Percentiles rank a stretch among this genome's conserved stretches.
Evolutionary conservation across 1,140 invertebrate species (phyloP).

Genomic region (Drosophila murphyi): DNA sequence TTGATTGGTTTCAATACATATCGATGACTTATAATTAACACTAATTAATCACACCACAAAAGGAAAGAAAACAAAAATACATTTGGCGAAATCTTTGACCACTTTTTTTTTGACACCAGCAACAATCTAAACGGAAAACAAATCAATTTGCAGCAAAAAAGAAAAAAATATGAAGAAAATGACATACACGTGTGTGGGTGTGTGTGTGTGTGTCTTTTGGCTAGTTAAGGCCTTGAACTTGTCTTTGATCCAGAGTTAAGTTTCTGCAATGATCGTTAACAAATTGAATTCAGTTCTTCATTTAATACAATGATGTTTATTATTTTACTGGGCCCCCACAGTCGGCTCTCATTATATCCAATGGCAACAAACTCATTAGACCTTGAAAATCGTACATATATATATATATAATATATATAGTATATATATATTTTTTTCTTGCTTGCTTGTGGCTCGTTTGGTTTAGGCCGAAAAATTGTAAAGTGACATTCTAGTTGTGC

Average conservation of each 20-base stretch:
- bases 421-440: neutral
- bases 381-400: constrained; percentile 66
- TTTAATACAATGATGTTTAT: constrained; percentile 78
- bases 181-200: neutral
- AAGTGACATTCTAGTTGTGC: constrained; percentile 65
- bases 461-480: constrained; percentile 60
- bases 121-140: constrained; percentile 32
- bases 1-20: constrained; percentile 29
- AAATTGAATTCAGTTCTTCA: constrained; percentile 75
- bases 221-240: constrained; percentile 65
- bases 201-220: neutral
- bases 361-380: constrained; percentile 80
- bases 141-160: constrained; percentile 51
- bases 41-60: constrained; percentile 66
- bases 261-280: constrained; percentile 27
- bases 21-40: constrained; percentile 72
- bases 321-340: constrained; percentile 54
- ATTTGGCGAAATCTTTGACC: constrained; percentile 3
- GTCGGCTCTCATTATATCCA: constrained; percentile 62
- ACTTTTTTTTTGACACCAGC: constrained; percentile 23
- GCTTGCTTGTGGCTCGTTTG: neutral
- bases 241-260: constrained; percentile 11
- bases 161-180: neutral
- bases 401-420: constrained; percentile 2
- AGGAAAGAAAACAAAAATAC: constrained; percentile 18